Base-by-base conservation (phyloP, 1,140 invertebrate genomes). In the Euura lappo region DNA sequence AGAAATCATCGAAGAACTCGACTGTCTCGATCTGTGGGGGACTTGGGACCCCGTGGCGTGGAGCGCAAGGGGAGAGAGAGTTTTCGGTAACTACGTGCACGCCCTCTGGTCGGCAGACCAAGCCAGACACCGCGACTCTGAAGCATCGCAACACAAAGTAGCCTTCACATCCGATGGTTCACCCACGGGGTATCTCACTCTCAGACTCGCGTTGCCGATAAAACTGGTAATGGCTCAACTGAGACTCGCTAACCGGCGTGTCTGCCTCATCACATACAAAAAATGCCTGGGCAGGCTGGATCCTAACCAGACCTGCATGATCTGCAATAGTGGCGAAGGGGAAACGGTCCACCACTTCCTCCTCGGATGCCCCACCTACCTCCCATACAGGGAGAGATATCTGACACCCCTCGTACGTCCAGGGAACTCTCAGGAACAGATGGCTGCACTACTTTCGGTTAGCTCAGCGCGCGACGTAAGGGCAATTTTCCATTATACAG, bases 191-290 rank as follows among this genome's bases (percentile, higher is more conserved):
- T 71, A 65, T 43, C n/a, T 71, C 51, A 71, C 70, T 44, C 70
- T 71, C 13, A 71, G 65, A 43, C 44, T 71, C 5, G 65, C 42
- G 6, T 44, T 71, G 44, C 51, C 60, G 44, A 64, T 11, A 44
- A 71, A 71, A 8, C n/a, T 47, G 65, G 45, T 71, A 65, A 65
- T 71, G 6, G 70, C 70, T 6, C 70, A 71, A 71, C 70, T 71
- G 47, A 45, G 70, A 64, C 47, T 60, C 2, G 70, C 70, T 11
- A 71, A 71, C 47, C 70, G 43, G 47, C n/a, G n/a, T n/a, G n/a
- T n/a, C n/a, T n/a, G n/a, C n/a, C n/a, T n/a, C n/a, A n/a, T n/a
- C n/a, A n/a, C n/a, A n/a, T n/a, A n/a, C n/a, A n/a, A n/a, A n/a
- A n/a, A n/a, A n/a, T n/a, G n/a, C n/a, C n/a, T n/a, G n/a, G n/a